Conservation (phyloP, 1,140 invertebrate species). For the Armadillidium nasatum region DNA sequence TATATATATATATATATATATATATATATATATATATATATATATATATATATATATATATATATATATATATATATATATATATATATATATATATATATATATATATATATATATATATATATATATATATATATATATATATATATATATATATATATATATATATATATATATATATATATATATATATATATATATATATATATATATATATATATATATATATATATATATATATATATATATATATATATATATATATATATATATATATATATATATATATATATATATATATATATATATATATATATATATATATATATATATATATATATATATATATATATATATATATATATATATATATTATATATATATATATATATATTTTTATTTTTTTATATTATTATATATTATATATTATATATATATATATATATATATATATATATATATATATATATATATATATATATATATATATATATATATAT, state of each 20-base stretch:
- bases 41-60: slow-evolving; percentile 9
- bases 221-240: too few species aligned
- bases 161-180: slow-evolving; percentile 21
- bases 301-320: slow-evolving; percentile 2
- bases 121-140: slow-evolving; percentile 30
- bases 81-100: slow-evolving; percentile 24
- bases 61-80: neutral
- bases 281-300: too few species aligned
- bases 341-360: slow-evolving; percentile 30
- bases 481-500: slow-evolving; percentile 21
- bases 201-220: slow-evolving; percentile 6
- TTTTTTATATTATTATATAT: too few species aligned
- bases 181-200: slow-evolving; percentile 24
- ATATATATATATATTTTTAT: slow-evolving; percentile 21
- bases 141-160: slow-evolving; percentile 30
- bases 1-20: slow-evolving; percentile 28
- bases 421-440: slow-evolving; percentile 23
- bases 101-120: slow-evolving; percentile 27
- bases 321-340: slow-evolving; percentile 27
- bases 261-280: too few species aligned
- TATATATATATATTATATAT: slow-evolving; percentile 29
- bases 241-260: too few species aligned
- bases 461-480: slow-evolving; percentile 28
- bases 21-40: slow-evolving; percentile 29
- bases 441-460: slow-evolving; percentile 24